A percentile compares a stretch with the other conserved stretches of the same genome.
Evolutionary conservation across 1,140 invertebrate species (phyloP).

Genomic region (Drosophila repletoides): DNA sequence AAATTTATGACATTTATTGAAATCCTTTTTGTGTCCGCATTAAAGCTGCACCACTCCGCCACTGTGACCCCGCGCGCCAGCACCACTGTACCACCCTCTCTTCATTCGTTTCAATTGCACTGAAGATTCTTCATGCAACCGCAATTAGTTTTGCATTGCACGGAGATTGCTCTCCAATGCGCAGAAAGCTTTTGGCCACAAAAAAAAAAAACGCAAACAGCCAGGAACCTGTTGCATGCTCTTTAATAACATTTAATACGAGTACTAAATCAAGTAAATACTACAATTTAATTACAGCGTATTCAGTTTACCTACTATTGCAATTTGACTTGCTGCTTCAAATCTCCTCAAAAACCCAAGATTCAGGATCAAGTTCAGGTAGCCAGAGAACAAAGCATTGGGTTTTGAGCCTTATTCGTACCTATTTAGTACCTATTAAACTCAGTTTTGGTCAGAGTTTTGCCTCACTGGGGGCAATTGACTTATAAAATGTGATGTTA

Average conservation of each 20-base stretch:
- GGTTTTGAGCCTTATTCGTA: too few species aligned
- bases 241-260: too few species aligned
- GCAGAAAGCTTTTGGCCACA: constrained; percentile 2
- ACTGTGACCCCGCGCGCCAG: not conserved
- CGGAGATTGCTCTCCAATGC: constrained; percentile 1
- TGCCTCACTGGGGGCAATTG: too few species aligned
- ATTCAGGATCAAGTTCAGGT: too few species aligned
- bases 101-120: not conserved
- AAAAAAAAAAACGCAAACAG: not conserved
- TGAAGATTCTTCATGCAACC: not conserved
- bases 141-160: constrained; percentile 24
- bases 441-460: too few species aligned
- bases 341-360: too few species aligned
- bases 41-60: not conserved
- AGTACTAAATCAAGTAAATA: not conserved
- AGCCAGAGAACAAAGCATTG: too few species aligned
- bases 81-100: not conserved
- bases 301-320: not conserved
- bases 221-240: constrained; percentile 6
- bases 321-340: too few species aligned
- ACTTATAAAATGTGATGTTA: too few species aligned
- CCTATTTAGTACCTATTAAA: too few species aligned
- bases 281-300: not conserved
- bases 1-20: constrained; percentile 48
- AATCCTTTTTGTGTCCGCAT: constrained; percentile 31